Base-by-base conservation (phyloP, 2,113 vertebrate species). In the Trogon surrucura region DNA sequence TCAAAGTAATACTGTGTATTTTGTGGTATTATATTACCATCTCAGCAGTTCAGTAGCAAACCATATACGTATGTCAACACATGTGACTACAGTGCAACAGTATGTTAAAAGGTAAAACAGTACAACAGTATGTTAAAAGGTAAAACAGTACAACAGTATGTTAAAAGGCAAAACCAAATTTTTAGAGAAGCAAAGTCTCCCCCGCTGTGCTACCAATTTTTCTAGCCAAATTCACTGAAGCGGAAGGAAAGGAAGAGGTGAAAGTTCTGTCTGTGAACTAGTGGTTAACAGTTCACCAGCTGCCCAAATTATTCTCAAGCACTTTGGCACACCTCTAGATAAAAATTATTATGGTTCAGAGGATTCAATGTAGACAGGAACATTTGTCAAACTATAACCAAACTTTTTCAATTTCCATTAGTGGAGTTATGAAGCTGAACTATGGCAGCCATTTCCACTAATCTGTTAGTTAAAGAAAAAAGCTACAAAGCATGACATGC, bases 311-410 rank as follows among this genome's bases (percentile, higher is more conserved):
- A 94, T 93, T 97, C 90, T 95, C 34, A 96, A 95, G 71, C 53
- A 94, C 82, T 86, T 94, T 6, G 16, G 47, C 70, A 94, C 47
- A 88, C 87, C 47, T 88, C 85, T 94, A 65, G 74, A 71, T 92
- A 94, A 97, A 97, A 92, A 89, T 80, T 70, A 69, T 57, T 73
- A 74, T 32, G 73, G 71, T 97, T 95, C 93, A 75, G 62, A 96
- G 83, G 56, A 54, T 88, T 91, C 85, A 81, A 80, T 80, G 30
- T 29, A 82, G 85, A 84, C 71, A 96, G 85, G 80, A 80, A 72
- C 67, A 96, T 97, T 95, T 97, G 47, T 97, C 94, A 97, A 97
- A 95, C 77, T 78, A 88, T 97, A 98, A 95, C 77, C 80, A 95
- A 97, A 96, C 75, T 95, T 96, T 89, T 89, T 90, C 80, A 80